These are phyloP conservation scores for Austrolebias charrua DNA, from an alignment of 2,797 vertebrate species.

Conservation along the genomic window DNA sequence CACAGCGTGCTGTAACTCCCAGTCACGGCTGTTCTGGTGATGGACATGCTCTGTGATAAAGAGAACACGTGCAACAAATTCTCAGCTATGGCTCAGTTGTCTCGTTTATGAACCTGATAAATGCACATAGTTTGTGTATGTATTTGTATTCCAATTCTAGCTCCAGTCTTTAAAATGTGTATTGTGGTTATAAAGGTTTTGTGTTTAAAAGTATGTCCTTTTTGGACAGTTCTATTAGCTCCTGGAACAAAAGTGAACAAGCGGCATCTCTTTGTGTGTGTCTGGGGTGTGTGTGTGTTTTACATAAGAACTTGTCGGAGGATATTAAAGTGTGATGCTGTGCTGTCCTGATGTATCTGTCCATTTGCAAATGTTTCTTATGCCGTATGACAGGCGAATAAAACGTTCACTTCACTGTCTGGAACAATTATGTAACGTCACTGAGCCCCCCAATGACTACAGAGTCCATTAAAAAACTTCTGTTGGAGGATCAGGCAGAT, in stretches of 20 bases:
- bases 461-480: slow-evolving; percentile 34
- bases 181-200: no score
- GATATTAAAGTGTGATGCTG: neutral
- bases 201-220: no score
- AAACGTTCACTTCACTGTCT: slow-evolving; percentile 50
- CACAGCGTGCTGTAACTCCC: neutral
- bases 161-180: no score
- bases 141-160: neutral
- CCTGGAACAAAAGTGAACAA: neutral
- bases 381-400: slow-evolving; percentile 21
- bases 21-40: neutral
- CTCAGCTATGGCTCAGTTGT: neutral
- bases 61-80: slow-evolving; percentile 3
- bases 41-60: neutral
- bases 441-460: slow-evolving; percentile 41
- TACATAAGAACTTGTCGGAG: slow-evolving; percentile 4
- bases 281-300: slow-evolving; percentile 3
- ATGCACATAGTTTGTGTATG: no score
- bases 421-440: slow-evolving; percentile 66
- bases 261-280: neutral
- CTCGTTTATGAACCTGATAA: neutral
- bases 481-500: slow-evolving; percentile 33
- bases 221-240: neutral
- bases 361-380: slow-evolving; percentile 27
- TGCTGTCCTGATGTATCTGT: slow-evolving; percentile 6